Conservation (phyloP, 2,797 vertebrate species). For the Garrulus glandarius region DNA sequence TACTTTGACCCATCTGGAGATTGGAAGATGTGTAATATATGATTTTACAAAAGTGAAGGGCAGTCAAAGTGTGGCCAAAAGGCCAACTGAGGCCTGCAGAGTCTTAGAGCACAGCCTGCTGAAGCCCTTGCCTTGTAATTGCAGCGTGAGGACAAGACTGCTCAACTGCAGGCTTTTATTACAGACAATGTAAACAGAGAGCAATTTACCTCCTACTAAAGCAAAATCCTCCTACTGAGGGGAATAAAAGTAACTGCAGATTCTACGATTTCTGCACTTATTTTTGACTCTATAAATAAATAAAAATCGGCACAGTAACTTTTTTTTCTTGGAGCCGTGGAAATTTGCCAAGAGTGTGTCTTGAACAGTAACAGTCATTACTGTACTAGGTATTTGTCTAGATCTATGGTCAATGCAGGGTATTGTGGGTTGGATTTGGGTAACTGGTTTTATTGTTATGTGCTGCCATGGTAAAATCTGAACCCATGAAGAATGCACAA, state of each 20-base stretch:
- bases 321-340: neutral
- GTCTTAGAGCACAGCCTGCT: neutral
- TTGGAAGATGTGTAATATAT: neutral
- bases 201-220: constrained; percentile 34
- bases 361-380: neutral
- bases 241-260: constrained; percentile 34
- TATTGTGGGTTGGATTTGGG: neutral
- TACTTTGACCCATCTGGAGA: neutral
- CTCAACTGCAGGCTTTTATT: constrained; percentile 45
- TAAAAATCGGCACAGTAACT: neutral
- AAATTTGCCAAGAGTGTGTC: neutral
- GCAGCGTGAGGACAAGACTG: neutral
- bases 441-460: neutral
- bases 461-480: neutral
- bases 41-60: neutral
- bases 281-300: constrained; percentile 28
- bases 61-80: neutral
- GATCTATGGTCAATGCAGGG: neutral
- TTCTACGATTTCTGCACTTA: constrained; percentile 2
- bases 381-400: neutral
- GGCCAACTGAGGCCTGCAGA: neutral
- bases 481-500: neutral
- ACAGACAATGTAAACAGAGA: constrained; percentile 39
- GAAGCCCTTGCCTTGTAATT: neutral
- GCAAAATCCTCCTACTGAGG: constrained; percentile 17